Percentiles rank a stretch among this genome's conserved stretches.
These are phyloP conservation scores for Globicephala melas DNA, from an alignment of 2,113 vertebrate genomes.

Conservation along the genomic window DNA sequence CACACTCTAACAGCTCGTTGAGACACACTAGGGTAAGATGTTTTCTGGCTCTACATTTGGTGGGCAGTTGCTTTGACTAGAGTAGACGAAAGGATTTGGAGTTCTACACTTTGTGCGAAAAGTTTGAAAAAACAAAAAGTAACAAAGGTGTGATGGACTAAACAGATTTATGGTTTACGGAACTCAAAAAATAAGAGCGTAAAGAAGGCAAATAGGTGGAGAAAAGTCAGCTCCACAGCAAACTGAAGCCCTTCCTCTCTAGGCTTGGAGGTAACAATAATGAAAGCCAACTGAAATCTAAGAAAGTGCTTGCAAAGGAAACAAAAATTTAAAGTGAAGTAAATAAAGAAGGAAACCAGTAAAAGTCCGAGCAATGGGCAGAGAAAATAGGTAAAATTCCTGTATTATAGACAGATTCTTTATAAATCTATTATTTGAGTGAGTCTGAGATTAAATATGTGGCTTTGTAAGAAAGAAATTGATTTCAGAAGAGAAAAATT, in stretches of 20 bases:
- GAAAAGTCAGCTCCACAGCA: neutral
- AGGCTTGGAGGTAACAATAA: neutral
- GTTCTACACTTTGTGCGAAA: neutral
- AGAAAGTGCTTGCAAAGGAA: neutral
- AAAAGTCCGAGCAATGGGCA: neutral
- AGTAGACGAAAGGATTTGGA: neutral
- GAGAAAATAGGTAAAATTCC: neutral
- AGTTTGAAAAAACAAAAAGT: conserved; percentile 2
- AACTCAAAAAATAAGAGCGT: neutral
- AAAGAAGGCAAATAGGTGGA: neutral
- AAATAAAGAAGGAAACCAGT: neutral
- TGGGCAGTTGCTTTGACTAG: neutral
- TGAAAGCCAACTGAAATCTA: neutral
- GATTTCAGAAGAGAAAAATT: conserved; percentile 20
- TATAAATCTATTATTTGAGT: neutral
- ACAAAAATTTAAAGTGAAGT: neutral
- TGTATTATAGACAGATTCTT: neutral
- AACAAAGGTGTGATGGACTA: neutral
- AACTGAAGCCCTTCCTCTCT: neutral
- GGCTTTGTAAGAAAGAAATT: neutral
- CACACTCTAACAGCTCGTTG: neutral
- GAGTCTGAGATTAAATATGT: neutral
- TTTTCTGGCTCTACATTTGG: neutral
- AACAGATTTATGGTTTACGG: neutral
- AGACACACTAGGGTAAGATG: neutral